phyloP scores from a whole-genome alignment of 2,888 invertebrate species.

The Notocelia uddmanniana region DNA sequence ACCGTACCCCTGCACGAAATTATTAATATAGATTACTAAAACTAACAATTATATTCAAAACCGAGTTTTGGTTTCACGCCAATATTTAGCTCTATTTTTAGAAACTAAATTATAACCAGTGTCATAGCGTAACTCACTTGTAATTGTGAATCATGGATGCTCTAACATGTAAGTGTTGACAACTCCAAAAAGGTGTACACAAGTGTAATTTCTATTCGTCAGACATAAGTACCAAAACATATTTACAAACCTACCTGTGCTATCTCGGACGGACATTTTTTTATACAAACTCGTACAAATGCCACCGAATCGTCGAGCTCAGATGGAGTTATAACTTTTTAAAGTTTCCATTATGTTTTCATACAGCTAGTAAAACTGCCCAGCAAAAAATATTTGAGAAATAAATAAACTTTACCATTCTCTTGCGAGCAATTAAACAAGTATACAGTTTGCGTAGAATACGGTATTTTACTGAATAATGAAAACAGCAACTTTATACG shows the following conservation, averaged over 20 bases:
- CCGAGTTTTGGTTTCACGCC: conserved; percentile 19
- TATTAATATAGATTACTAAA: no score
- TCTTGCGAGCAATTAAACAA: no score
- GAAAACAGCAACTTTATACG: no score
- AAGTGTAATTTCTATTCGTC: neutral
- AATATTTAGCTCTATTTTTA: conserved; percentile 5
- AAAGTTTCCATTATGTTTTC: no score
- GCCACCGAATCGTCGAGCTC: neutral
- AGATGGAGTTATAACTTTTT: neutral
- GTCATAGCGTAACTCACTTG: conserved; percentile 4
- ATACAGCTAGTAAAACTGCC: no score
- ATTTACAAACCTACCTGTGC: neutral
- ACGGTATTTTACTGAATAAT: no score
- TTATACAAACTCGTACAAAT: neutral
- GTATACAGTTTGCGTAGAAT: no score
- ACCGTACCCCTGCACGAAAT: no score
- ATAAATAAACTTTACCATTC: no score
- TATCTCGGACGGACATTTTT: neutral
- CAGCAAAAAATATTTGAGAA: no score
- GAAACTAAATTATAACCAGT: conserved; percentile 6
- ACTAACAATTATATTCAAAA: conserved; percentile 21
- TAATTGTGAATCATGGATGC: neutral
- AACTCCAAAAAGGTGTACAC: neutral
- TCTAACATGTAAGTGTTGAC: neutral
- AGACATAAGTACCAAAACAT: conserved; percentile 1